phyloP scores from a whole-genome alignment of 1,140 invertebrate genomes.

The Aphaenogaster ashmeadi region DNA sequence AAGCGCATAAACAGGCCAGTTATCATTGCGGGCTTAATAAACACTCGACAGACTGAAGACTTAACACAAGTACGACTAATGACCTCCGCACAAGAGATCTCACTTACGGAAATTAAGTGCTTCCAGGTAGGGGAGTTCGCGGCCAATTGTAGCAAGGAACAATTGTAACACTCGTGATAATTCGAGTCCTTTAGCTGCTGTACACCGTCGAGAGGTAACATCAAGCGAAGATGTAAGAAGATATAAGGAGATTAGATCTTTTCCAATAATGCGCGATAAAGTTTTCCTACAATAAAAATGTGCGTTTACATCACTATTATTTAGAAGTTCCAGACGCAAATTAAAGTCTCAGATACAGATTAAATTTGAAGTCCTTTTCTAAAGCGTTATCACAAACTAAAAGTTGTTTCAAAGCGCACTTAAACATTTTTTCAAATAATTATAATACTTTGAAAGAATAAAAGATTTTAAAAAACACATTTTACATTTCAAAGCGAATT shows the following conservation, averaged over 20 bases:
- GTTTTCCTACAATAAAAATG: neutral
- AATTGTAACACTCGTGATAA: constrained; percentile 61
- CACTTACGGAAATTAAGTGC: constrained; percentile 60
- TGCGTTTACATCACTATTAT: neutral
- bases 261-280: constrained; percentile 1
- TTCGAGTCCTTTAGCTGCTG: constrained; percentile 35
- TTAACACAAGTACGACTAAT: constrained; percentile 55
- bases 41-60: constrained; percentile 52
- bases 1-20: constrained; percentile 26
- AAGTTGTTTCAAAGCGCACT: neutral
- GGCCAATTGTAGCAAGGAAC: constrained; percentile 61
- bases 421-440: neutral
- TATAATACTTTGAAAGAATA: neutral
- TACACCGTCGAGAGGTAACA: neutral
- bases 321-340: neutral
- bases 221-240: neutral
- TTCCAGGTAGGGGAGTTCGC: constrained; percentile 48
- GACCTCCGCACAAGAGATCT: constrained; percentile 53
- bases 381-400: neutral
- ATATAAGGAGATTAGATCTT: constrained; percentile 11
- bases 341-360: neutral
- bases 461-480: neutral
- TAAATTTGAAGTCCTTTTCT: neutral
- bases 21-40: constrained; percentile 47
- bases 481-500: neutral